Base-by-base conservation (phyloP, 2,888 invertebrate genomes). In the Hyposoter didymator region DNA sequence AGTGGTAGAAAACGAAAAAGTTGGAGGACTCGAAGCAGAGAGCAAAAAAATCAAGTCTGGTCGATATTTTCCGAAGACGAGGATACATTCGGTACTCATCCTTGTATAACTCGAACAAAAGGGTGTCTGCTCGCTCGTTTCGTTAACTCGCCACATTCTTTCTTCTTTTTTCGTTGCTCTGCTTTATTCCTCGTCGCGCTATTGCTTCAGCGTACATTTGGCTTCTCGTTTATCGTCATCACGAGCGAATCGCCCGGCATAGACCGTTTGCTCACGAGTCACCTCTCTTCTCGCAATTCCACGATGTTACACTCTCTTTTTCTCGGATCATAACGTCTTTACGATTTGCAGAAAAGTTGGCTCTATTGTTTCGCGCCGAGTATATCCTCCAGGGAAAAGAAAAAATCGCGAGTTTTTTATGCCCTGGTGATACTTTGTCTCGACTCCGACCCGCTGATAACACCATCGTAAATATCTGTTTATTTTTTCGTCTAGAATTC, bases 31-130 rank as follows among this genome's bases (percentile, higher is more conserved):
- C 49, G 74, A 19, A 69, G 66, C 43, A 35, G 64, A 17, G n/a
- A 62, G 64, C 35, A 75, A 75, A 67, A 82, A 83, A 78, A 81
- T 67, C 66, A 69, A 79, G 76, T 79, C 84, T 75, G 75, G 45
- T 73, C 73, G 82, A 82, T 79, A 87, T 79, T 78, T 66, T 59
- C 39, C 69, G 67, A 69, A 70, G 82, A 49, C 75, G 74, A 75
- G 81, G 47, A 75, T 82, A 79, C 84, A 82, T 82, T 82, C 80
- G 80, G 64, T 66, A 70, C 81, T 78, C 67, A 78, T 72, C 52
- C 45, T 67, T 74, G 62, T 85, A 81, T 66, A 78, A 82, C 69
- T 70, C 74, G 85, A 85, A 85, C 85, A 82, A 85, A 85, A 85
- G 87, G n/a, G 39, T 82, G 49, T 69, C 73, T 59, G 59, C 76